Conservation (phyloP, 2,888 invertebrate species). For the Oligia strigilis region DNA sequence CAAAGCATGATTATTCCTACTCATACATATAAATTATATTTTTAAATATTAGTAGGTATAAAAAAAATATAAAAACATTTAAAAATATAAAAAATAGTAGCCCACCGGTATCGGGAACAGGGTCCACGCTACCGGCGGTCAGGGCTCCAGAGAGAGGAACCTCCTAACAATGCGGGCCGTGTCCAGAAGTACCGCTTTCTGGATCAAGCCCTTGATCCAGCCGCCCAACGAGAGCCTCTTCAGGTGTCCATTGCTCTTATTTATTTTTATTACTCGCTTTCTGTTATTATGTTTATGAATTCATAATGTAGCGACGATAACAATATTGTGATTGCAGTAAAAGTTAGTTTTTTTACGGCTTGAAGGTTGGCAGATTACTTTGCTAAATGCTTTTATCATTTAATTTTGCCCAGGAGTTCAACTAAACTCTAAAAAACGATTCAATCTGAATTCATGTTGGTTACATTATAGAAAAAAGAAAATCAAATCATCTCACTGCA, state of each 20-base stretch:
- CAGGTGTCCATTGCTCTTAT: neutral
- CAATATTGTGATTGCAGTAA: neutral
- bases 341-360: neutral
- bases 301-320: neutral
- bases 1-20: neutral
- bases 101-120: no score
- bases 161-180: no score
- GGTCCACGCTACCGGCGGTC: no score
- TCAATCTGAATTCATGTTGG: neutral
- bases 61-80: no score
- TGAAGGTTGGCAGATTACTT: neutral
- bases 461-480: conserved; percentile 4
- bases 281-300: neutral
- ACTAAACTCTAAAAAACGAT: neutral
- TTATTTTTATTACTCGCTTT: neutral
- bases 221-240: no score
- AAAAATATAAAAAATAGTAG: no score
- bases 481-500: conserved; percentile 8
- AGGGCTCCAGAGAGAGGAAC: no score
- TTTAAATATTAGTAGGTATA: no score
- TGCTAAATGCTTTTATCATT: neutral
- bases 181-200: no score
- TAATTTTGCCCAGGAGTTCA: neutral
- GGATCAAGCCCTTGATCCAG: no score
- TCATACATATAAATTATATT: no score